phyloP scores from a whole-genome alignment of 2,888 invertebrate genomes.

The Fissipunctia ypsillon region DNA sequence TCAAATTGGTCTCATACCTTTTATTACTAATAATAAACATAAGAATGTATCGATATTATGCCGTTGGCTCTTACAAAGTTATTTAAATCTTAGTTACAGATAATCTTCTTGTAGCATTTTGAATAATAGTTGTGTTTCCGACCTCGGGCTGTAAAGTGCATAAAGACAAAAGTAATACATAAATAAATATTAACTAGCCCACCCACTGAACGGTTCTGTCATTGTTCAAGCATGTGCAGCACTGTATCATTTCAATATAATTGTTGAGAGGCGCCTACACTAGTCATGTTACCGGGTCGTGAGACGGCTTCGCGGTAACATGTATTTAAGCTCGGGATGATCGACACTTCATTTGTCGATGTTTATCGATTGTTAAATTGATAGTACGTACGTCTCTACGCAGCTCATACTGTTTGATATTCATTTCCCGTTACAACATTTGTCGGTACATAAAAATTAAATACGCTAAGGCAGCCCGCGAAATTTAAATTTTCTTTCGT shows the following conservation, averaged over 20 bases:
- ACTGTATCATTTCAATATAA: conserved; percentile 85
- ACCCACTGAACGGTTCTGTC: conserved; percentile 83
- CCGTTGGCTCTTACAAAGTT: conserved; percentile 22
- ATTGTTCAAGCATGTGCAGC: conserved; percentile 81
- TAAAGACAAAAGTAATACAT: conserved; percentile 79
- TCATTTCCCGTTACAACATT: conserved; percentile 9
- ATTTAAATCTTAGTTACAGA: conserved; percentile 47
- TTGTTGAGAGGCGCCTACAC: conserved; percentile 83
- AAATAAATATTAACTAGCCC: conserved; percentile 80
- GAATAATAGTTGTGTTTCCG: conserved; percentile 50
- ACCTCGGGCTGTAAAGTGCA: conserved; percentile 66
- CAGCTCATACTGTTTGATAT: not conserved
- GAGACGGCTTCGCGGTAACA: conserved; percentile 41
- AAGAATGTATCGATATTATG: conserved; percentile 21
- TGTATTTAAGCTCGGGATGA: conserved; percentile 49
- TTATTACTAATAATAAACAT: conserved; percentile 37
- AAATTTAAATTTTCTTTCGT: not conserved
- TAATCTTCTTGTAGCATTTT: conserved; percentile 39
- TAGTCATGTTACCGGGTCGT: conserved; percentile 46
- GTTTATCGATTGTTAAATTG: conserved; percentile 46
- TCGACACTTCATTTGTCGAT: conserved; percentile 44
- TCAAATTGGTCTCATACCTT: conserved; percentile 20
- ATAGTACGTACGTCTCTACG: conserved; percentile 10
- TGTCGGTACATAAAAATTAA: not conserved
- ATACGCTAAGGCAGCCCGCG: not conserved